Base-by-base conservation (phyloP, 2,888 invertebrate genomes). In the Sinopyrophorus schimmeli region DNA sequence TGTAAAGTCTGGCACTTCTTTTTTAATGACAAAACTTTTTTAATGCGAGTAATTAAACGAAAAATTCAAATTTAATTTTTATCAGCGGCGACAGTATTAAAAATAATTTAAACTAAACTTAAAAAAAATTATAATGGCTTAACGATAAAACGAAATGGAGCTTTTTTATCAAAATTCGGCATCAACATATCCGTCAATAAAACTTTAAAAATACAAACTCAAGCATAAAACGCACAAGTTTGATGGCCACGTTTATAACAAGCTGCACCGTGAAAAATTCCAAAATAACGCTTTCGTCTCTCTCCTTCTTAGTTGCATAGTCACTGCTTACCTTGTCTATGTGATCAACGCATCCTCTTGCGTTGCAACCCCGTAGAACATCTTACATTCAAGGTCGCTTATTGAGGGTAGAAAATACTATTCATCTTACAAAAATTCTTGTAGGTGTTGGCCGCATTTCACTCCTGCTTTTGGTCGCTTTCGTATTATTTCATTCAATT, bases 341-440 rank as follows among this genome's bases (percentile, higher is more conserved):
- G 37, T 44, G 49, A 43, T 49, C 27, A 52, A 53, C 51, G 46
- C 57, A 49, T 55, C 47, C 53, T 47, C 53, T 43, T 41, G 42
- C 44, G 44, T 66, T 66, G 64, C 68, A 66, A 66, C 69, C 69
- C 69, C 55, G 65, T 59, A 58, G 60, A 66, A 64, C 69, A 66
- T 67, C 69, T 69, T 69, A 64, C 61, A 41, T 61, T 63, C 67
- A 71, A 71, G 71, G 71, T 57, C 71, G 54, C 50, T 57, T 57
- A 59, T 62, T 62, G 66, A 70, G 71, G 71, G 71, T 70, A 65
- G 70, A 55, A 61, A 63, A 55, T 71, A 71, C 68, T 70, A 70
- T 32, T 52, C 66, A 54, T 58, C 41, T 50, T 47, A 53, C n/a
- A 61, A 56, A 61, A 57, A 23, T 17, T 50, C 16, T 16, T 20